Conservation (phyloP, 2,888 invertebrate genomes). For the Sphecodes monilicornis region DNA sequence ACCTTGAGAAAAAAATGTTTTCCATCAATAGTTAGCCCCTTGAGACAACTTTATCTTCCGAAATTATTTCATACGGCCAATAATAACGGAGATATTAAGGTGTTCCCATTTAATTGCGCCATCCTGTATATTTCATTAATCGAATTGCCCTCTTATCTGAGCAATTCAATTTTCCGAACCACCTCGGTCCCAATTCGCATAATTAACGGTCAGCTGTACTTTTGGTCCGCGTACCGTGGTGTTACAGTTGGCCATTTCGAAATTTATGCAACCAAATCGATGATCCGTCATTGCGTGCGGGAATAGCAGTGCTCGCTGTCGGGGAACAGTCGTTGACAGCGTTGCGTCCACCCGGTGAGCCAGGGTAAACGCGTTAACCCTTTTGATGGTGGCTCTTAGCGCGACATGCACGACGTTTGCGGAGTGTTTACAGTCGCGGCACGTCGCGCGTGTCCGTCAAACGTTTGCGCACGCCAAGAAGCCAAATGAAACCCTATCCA, state of each 20-base stretch:
- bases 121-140: too few species aligned
- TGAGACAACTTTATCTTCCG: too few species aligned
- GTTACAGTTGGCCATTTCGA: neutral
- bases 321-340: neutral
- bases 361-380: constrained; percentile 35
- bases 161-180: too few species aligned
- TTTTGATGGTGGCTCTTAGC: constrained; percentile 17
- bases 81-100: too few species aligned
- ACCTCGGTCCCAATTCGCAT: too few species aligned
- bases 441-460: constrained; percentile 25
- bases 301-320: neutral
- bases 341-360: constrained; percentile 22
- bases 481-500: neutral
- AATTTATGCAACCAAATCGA: neutral
- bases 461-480: neutral
- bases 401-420: neutral
- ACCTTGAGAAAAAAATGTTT: too few species aligned
- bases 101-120: too few species aligned
- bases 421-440: constrained; percentile 34
- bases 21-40: too few species aligned
- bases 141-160: too few species aligned
- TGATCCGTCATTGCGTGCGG: neutral
- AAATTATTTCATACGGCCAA: too few species aligned
- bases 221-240: too few species aligned
- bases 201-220: too few species aligned